Conservation (phyloP, 2,113 vertebrate genomes). For the Gulo gulo region DNA sequence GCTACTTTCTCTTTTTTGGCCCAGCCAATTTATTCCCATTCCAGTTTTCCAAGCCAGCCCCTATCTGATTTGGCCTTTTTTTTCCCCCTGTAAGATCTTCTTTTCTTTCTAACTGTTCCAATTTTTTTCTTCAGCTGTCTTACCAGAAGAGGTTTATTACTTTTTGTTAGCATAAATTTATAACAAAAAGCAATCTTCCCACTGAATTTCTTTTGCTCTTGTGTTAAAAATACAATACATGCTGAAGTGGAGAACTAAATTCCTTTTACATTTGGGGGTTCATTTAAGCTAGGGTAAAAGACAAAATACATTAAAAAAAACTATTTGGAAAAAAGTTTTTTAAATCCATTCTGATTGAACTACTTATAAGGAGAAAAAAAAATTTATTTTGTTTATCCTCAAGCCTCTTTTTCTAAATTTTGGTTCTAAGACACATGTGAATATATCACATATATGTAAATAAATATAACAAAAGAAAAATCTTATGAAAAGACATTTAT, state of each 20-base stretch:
- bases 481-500: neutral
- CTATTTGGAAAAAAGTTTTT: neutral
- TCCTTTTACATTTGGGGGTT: conserved; percentile 5
- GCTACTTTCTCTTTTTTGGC: conserved; percentile 27
- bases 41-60: conserved; percentile 17
- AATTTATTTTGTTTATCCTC: neutral
- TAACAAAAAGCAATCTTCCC: conserved; percentile 53
- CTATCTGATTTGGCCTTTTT: conserved; percentile 44
- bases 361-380: neutral
- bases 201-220: conserved; percentile 22
- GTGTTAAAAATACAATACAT: conserved; percentile 13
- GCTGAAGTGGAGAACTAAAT: neutral
- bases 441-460: neutral
- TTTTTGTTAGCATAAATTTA: conserved; percentile 56
- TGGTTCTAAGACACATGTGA: neutral
- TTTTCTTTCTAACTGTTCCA: conserved; percentile 50
- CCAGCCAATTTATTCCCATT: conserved; percentile 28
- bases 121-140: conserved; percentile 22
- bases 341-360: neutral
- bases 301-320: conserved; percentile 45
- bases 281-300: neutral
- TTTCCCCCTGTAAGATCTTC: neutral
- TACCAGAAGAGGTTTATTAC: conserved; percentile 41
- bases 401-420: conserved; percentile 33
- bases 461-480: neutral